phyloP scores from a whole-genome alignment of 2,113 vertebrate species.

The Microtus pennsylvanicus region DNA sequence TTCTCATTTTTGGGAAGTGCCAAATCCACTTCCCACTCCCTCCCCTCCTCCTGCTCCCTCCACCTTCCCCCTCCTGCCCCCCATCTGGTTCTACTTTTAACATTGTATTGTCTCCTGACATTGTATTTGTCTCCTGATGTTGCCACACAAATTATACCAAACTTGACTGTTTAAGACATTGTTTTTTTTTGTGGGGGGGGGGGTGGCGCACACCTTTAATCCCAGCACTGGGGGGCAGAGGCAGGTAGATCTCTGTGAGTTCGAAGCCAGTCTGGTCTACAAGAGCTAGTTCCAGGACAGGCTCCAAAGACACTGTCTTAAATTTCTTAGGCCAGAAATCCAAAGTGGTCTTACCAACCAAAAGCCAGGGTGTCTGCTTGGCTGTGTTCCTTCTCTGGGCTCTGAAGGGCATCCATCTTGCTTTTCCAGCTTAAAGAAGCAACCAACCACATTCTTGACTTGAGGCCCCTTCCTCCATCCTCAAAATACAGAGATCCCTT shows the following conservation, averaged over 20 bases:
- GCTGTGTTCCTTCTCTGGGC: not conserved
- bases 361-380: not conserved
- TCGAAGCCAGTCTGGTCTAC: too few species aligned
- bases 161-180: not conserved
- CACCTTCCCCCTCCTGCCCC: too few species aligned
- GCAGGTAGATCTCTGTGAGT: too few species aligned
- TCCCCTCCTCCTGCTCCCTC: too few species aligned
- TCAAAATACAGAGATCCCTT: not conserved
- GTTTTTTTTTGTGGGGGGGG: too few species aligned
- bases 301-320: not conserved
- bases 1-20: too few species aligned
- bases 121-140: not conserved
- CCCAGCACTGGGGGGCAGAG: too few species aligned
- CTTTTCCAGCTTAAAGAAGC: not conserved
- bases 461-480: not conserved
- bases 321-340: constrained; percentile 22
- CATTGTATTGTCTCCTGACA: too few species aligned
- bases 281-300: too few species aligned
- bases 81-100: not conserved
- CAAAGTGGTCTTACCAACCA: not conserved
- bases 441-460: not conserved
- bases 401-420: not conserved
- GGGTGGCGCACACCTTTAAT: too few species aligned
- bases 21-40: too few species aligned
- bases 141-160: not conserved